Conservation (phyloP, 2,888 invertebrate genomes). For the Spisula subtruncata region DNA sequence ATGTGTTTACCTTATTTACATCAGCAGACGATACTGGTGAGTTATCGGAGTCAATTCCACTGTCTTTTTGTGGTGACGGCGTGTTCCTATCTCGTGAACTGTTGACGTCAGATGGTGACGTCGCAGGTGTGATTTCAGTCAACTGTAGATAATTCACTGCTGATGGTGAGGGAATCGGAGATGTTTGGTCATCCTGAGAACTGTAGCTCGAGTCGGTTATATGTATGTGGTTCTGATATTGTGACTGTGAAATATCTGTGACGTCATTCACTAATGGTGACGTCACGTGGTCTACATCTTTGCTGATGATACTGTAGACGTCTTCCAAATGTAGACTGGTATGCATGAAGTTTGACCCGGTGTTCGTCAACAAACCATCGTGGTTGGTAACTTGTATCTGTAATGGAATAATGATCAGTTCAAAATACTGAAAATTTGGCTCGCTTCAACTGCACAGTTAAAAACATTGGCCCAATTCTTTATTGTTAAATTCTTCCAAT, state of each 20-base stretch:
- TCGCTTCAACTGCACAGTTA: too few species aligned
- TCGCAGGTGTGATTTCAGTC: conserved; percentile 15
- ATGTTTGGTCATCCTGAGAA: neutral
- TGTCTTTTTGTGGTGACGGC: conserved; percentile 60
- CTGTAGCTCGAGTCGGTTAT: conserved; percentile 7
- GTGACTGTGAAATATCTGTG: neutral
- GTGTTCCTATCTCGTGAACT: conserved; percentile 48
- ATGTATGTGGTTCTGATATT: neutral
- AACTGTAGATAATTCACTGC: neutral
- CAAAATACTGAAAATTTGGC: too few species aligned
- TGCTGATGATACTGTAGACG: conserved; percentile 65
- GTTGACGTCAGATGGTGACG: conserved; percentile 7
- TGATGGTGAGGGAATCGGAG: conserved; percentile 5
- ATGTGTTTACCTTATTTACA: conserved; percentile 28
- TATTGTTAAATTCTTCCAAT: too few species aligned
- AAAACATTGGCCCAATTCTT: too few species aligned
- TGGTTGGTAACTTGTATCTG: conserved; percentile 46
- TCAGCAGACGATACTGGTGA: conserved; percentile 43
- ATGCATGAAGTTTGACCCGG: conserved; percentile 50
- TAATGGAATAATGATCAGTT: too few species aligned
- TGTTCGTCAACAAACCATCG: conserved; percentile 41
- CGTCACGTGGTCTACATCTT: conserved; percentile 46
- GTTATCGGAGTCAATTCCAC: conserved; percentile 63
- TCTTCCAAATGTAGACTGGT: conserved; percentile 64
- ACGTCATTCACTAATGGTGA: conserved; percentile 27